These are phyloP conservation scores for Yponomeuta cagnagella DNA, from an alignment of 2,888 invertebrate species.

Conservation along the genomic window DNA sequence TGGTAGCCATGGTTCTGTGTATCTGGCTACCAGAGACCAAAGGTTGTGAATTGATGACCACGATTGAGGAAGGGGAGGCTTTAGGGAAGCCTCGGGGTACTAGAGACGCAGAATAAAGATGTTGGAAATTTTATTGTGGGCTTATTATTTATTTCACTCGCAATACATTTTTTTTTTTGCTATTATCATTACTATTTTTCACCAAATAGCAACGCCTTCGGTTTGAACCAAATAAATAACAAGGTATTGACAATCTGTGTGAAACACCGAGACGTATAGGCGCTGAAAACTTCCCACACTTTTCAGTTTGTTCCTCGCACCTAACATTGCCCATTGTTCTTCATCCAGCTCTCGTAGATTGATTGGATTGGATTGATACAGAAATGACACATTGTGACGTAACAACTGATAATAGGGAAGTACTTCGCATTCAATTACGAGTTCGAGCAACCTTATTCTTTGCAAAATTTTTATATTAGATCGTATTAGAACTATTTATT, in stretches of 20 bases:
- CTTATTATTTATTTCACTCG: neutral
- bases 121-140: neutral
- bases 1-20: constrained; percentile 73
- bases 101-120: neutral
- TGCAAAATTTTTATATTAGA: too few species aligned
- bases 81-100: neutral
- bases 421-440: too few species aligned
- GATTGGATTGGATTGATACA: neutral
- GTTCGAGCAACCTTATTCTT: too few species aligned
- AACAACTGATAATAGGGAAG: neutral
- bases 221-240: neutral
- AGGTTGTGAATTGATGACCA: constrained; percentile 84
- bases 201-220: too few species aligned
- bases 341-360: neutral
- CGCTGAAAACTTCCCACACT: neutral
- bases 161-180: neutral
- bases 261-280: neutral
- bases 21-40: constrained; percentile 86
- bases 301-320: neutral
- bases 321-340: neutral
- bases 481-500: too few species aligned
- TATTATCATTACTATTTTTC: too few species aligned
- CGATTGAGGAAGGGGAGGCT: constrained; percentile 81
- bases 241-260: neutral
- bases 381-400: neutral